phyloP scores from a whole-genome alignment of 92 coral and sea anemone genomes.

The Porites divaricata region DNA sequence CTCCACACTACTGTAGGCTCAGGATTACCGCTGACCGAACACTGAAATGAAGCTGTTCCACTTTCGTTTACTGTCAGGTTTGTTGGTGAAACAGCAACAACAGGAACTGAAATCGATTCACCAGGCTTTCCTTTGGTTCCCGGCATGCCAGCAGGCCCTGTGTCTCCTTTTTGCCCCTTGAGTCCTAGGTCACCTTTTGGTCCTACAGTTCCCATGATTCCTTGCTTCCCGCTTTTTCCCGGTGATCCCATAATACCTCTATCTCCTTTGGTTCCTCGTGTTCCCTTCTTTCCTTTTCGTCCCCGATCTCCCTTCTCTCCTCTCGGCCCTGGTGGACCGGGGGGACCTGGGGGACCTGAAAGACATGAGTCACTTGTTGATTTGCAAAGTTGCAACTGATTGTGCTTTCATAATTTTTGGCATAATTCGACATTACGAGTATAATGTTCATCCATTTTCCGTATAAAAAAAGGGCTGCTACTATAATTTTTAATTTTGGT shows the following conservation, averaged over 20 bases:
- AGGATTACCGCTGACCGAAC: neutral
- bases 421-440: no score
- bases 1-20: neutral
- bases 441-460: no score
- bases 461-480: no score
- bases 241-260: slow-evolving; percentile 11
- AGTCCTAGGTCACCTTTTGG: neutral
- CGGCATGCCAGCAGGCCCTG: neutral
- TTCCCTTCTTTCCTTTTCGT: slow-evolving; percentile 8
- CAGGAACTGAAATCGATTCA: neutral
- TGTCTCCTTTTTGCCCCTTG: neutral
- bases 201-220: slow-evolving; percentile 2
- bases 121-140: slow-evolving; percentile 2
- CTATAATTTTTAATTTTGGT: no score
- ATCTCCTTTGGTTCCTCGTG: neutral
- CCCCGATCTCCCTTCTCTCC: slow-evolving; percentile 14
- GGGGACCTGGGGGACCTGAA: neutral
- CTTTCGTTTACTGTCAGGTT: slow-evolving; percentile 2
- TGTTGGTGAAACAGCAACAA: neutral
- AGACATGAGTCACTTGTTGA: neutral
- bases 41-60: neutral
- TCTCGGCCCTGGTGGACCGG: slow-evolving; percentile 15
- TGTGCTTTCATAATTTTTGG: no score
- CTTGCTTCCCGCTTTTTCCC: slow-evolving; percentile 9
- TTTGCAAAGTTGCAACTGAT: neutral